Percentiles rank a stretch among this genome's conserved stretches.
phyloP scores from a whole-genome alignment of 1,140 invertebrate species.

The Melipona quadrifasciata region DNA sequence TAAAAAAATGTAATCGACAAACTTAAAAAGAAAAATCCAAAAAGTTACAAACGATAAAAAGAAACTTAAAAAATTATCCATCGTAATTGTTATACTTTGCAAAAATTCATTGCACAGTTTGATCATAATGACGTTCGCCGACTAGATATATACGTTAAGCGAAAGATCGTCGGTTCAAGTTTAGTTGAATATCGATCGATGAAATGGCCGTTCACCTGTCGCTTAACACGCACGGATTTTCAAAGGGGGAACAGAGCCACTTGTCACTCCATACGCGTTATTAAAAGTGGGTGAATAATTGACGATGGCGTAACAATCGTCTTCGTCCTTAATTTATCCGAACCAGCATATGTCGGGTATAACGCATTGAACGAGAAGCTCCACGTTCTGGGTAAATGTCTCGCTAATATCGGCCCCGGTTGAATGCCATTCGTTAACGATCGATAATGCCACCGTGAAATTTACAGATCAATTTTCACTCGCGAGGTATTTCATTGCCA shows the following conservation, averaged over 20 bases:
- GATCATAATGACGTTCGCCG: too few relatives aligned
- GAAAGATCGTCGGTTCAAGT: background rate
- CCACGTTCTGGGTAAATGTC: background rate
- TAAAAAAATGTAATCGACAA: too few relatives aligned
- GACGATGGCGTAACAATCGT: background rate
- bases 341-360: background rate
- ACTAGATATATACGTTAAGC: background rate
- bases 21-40: too few relatives aligned
- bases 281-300: conserved; percentile 10
- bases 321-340: background rate
- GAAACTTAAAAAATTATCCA: too few relatives aligned
- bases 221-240: background rate
- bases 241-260: background rate
- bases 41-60: too few relatives aligned
- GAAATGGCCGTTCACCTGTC: background rate
- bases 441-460: conserved; percentile 5
- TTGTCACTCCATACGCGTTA: background rate
- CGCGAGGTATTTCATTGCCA: background rate
- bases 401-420: background rate
- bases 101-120: background rate
- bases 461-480: conserved; percentile 7
- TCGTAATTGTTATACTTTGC: background rate
- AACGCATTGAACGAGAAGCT: background rate
- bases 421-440: conserved; percentile 8
- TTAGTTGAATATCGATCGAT: background rate